These are phyloP conservation scores for Rhincodon typus DNA, from an alignment of 2,797 vertebrate species.

Conservation along the genomic window DNA sequence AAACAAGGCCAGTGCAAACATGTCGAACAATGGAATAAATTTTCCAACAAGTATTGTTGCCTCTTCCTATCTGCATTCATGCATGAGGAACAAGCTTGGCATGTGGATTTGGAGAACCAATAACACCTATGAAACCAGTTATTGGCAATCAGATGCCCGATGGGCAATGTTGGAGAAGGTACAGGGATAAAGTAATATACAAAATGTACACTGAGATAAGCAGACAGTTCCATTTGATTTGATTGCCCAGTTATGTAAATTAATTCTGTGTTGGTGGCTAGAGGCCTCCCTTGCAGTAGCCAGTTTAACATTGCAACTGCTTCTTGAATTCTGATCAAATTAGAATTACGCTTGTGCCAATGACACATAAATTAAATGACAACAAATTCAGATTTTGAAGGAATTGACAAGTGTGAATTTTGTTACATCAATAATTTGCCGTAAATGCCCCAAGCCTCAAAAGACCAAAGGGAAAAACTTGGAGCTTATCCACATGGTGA, in stretches of 20 bases:
- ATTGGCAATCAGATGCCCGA: neutral
- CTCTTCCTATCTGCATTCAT: neutral
- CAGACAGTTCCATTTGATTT: neutral
- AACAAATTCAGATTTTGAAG: constrained; percentile 12
- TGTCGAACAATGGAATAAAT: neutral
- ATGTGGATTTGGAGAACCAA: neutral
- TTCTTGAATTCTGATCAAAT: neutral
- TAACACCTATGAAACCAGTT: neutral
- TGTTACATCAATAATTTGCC: neutral
- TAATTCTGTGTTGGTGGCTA: neutral
- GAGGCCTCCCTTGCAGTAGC: neutral
- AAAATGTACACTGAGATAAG: neutral
- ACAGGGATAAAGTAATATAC: neutral
- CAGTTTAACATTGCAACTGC: neutral
- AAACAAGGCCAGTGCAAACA: neutral
- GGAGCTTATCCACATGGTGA: neutral
- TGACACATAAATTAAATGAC: neutral
- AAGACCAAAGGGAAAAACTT: neutral
- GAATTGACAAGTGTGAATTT: neutral
- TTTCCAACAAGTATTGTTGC: neutral
- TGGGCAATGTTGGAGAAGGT: neutral
- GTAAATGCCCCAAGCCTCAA: neutral
- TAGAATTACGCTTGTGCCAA: neutral
- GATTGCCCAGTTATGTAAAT: neutral
- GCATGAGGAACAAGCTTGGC: neutral